Percentiles rank a stretch among this genome's conserved stretches.
phyloP scores from a whole-genome alignment of 2,888 invertebrate genomes.

The Pterostichus madidus region DNA sequence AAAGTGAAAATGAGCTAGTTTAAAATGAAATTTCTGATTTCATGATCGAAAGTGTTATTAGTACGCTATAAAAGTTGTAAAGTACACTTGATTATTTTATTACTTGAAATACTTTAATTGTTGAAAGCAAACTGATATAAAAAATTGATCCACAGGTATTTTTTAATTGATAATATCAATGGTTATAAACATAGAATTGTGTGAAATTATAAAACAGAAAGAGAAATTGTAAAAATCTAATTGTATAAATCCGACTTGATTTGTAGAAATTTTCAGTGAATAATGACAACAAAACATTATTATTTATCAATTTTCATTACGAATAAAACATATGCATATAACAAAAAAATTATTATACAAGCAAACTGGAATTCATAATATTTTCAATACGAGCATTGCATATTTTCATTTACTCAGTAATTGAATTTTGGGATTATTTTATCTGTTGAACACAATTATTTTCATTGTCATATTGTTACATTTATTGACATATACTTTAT shows the following conservation, averaged over 20 bases:
- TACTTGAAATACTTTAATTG: slow-evolving; percentile 12
- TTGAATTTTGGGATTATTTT: too few relatives aligned
- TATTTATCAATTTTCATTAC: too few relatives aligned
- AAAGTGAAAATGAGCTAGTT: slow-evolving; percentile 17
- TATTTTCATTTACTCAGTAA: too few relatives aligned
- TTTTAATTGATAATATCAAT: not conserved
- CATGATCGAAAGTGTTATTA: slow-evolving; percentile 20
- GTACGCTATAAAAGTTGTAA: slow-evolving; percentile 2
- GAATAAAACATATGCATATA: too few relatives aligned
- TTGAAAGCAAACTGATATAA: slow-evolving; percentile 19
- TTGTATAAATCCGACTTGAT: slow-evolving; percentile 16
- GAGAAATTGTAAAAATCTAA: slow-evolving; percentile 29
- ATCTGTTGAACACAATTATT: not conserved
- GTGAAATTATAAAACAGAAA: slow-evolving; percentile 10
- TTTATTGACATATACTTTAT: too few relatives aligned
- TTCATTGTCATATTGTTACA: not conserved
- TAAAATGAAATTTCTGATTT: slow-evolving; percentile 16
- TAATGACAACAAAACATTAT: not conserved
- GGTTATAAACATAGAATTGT: not conserved
- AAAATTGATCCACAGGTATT: not conserved
- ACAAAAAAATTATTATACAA: too few relatives aligned
- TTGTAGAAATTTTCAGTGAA: slow-evolving; percentile 18
- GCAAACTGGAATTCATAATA: too few relatives aligned
- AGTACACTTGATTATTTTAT: slow-evolving; percentile 19
- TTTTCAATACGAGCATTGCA: too few relatives aligned